Base-by-base conservation (phyloP, 1,140 invertebrate genomes). In the Drosophila pruinosa region DNA sequence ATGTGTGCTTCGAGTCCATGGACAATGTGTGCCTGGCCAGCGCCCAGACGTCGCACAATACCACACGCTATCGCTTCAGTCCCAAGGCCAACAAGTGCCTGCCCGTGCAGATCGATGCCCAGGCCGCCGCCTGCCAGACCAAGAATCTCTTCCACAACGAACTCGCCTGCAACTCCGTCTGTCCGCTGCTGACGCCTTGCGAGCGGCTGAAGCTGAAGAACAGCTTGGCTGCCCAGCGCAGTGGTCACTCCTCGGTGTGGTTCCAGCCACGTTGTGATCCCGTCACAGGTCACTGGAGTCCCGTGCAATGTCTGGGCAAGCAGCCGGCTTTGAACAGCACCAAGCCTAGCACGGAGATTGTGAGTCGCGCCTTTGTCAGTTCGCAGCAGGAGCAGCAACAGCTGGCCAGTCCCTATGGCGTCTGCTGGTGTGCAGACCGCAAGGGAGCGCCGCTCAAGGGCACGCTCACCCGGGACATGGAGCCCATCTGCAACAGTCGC, bases 61-160 rank as follows among this genome's bases (percentile, higher is more conserved):
- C 91, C 1, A 95, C 94, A 0, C 92, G 95, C 17, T 97, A 95
- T 93, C 94, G 94, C 78, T 98, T 97, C 91, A 96, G 97, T 91
- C 93, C 95, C 2, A 94, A 94, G 71, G 93, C 93, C 12, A 97
- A 97, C 78, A 93, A 93, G 65, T 97, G 96, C 90, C 94, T 97
- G 70, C 92, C 94, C 12, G 94, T 96, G 75, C 91, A 91, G 0
- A 96, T 95, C 78, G 93, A 93, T 64, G 38, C 61, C 0, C 58
- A 78, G 3, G 70, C 72, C 7, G 95, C 95, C 22, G 96, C 95
- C 70, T 95, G 95, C 34, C 95, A 96, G 41, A 98, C 97, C 81
- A 95, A 97, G 80, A 99, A 98, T 91, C 96, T 97, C 77, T 99
- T 98, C 93, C 94, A 96, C 26, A 96, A 94, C 31, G 94, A 96